Percentiles rank a stretch among this genome's conserved stretches.
phyloP scores from a whole-genome alignment of 2,113 vertebrate species.

The Limanda limanda region DNA sequence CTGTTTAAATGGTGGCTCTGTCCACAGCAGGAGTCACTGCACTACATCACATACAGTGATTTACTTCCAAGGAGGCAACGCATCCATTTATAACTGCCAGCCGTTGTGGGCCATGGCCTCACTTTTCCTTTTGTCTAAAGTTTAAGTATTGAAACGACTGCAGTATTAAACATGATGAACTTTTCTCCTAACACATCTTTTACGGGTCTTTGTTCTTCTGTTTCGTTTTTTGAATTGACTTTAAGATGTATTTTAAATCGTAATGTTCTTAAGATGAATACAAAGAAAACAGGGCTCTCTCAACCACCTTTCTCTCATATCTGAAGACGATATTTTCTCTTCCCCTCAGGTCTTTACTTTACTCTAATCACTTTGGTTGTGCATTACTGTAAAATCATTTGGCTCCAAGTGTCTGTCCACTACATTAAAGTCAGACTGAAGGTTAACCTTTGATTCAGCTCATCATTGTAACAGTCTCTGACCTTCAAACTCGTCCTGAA shows the following conservation, averaged over 20 bases:
- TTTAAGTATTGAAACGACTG: conserved; percentile 6
- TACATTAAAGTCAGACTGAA: not conserved
- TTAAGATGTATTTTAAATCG: not conserved
- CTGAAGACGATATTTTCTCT: not conserved
- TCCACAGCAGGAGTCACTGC: conserved; percentile 24
- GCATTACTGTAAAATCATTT: not conserved
- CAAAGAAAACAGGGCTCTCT: not conserved
- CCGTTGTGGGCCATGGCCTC: conserved; percentile 8
- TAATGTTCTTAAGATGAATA: not conserved
- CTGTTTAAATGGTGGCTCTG: conserved; percentile 13
- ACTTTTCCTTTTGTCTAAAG: conserved; percentile 24
- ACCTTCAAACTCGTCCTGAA: not conserved
- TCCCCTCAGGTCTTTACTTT: not conserved
- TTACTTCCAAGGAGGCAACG: conserved; percentile 17
- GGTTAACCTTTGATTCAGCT: not conserved
- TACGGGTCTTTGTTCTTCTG: not conserved
- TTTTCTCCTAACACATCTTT: not conserved
- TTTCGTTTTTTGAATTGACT: conserved; percentile 4
- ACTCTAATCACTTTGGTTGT: not conserved
- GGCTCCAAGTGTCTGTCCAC: not conserved
- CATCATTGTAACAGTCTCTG: not conserved
- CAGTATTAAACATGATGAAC: conserved; percentile 1
- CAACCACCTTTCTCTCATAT: not conserved
- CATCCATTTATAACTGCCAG: conserved; percentile 56
- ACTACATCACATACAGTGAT: conserved; percentile 32